These are phyloP conservation scores for Papilio dardanus DNA, from an alignment of 1,140 invertebrate species.

Conservation along the genomic window DNA sequence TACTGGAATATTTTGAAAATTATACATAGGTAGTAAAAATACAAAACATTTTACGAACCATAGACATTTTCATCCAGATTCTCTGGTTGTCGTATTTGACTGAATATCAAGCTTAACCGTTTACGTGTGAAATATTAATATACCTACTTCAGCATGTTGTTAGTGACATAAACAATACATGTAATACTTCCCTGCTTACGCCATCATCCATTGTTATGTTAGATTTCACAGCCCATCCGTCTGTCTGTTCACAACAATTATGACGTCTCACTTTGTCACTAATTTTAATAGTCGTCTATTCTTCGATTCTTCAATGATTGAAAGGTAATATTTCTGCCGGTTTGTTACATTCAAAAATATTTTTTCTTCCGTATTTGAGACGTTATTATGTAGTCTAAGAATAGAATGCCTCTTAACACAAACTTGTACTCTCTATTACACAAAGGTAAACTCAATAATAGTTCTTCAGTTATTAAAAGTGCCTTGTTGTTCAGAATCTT, in stretches of 20 bases:
- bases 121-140: not conserved
- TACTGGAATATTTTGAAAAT: too few species aligned
- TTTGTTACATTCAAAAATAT: not conserved
- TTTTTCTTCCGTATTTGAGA: not conserved
- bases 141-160: not conserved
- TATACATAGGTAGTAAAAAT: too few species aligned
- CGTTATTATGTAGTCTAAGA: not conserved
- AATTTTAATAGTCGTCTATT: slow-evolving; percentile 15
- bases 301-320: slow-evolving; percentile 11
- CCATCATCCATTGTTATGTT: slow-evolving; percentile 32
- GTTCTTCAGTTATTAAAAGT: too few species aligned
- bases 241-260: slow-evolving; percentile 21
- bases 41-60: too few species aligned
- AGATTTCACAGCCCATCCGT: slow-evolving; percentile 28
- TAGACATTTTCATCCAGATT: too few species aligned
- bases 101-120: too few species aligned
- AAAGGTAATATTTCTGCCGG: not conserved
- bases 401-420: not conserved
- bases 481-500: not conserved
- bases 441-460: not conserved
- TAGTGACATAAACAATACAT: slow-evolving; percentile 20
- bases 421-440: not conserved
- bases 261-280: not conserved
- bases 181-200: slow-evolving; percentile 27
- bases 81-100: not conserved